These are phyloP conservation scores for Coryphaenoides rupestris DNA, from an alignment of 2,113 vertebrate genomes.

Conservation along the genomic window DNA sequence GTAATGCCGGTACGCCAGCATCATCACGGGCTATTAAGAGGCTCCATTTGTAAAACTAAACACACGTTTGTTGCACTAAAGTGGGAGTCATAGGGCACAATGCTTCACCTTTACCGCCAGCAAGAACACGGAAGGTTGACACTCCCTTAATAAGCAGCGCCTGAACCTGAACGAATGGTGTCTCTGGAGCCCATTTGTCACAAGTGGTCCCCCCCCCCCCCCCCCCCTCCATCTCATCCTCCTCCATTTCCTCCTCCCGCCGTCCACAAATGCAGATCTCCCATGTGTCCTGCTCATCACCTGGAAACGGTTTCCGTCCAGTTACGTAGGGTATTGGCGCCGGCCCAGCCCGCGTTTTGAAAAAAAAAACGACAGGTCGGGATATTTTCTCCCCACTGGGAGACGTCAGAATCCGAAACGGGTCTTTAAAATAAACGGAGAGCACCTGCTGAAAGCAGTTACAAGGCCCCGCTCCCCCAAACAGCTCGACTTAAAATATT, in stretches of 20 bases:
- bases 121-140: constrained; percentile 38
- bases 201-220: constrained; percentile 48
- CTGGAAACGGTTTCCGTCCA: constrained; percentile 18
- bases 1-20: constrained; percentile 20
- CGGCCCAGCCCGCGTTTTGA: background rate
- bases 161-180: constrained; percentile 41
- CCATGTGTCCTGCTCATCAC: constrained; percentile 5
- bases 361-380: background rate
- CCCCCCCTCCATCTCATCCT: constrained; percentile 1
- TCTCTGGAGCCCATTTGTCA: constrained; percentile 53
- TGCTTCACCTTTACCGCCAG: constrained; percentile 45
- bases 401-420: background rate
- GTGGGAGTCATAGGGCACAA: constrained; percentile 29
- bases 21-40: constrained; percentile 21
- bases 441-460: background rate
- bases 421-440: constrained; percentile 15
- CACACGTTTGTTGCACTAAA: constrained; percentile 9
- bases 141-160: constrained; percentile 51
- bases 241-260: too few relatives aligned
- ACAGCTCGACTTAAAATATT: constrained; percentile 12
- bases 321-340: constrained; percentile 4
- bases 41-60: constrained; percentile 30
- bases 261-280: constrained; percentile 30
- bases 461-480: constrained; percentile 1
- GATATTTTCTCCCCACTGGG: constrained; percentile 3